Percentiles rank a stretch among this genome's conserved stretches.
Conservation (phyloP, 2,113 vertebrate genomes). For the Ovis canadensis region DNA sequence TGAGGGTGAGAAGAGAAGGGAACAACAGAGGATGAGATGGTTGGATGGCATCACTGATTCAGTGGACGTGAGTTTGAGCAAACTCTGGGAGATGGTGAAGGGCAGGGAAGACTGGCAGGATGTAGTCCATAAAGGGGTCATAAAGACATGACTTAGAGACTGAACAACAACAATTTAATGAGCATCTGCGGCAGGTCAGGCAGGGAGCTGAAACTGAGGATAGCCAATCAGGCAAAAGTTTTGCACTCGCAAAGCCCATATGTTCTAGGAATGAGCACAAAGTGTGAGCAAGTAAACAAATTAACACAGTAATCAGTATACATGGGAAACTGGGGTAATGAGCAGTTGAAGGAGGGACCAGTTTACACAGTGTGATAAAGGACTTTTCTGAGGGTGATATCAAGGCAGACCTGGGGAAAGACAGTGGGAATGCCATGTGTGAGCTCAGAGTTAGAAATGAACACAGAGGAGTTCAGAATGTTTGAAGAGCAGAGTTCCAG, state of each 20-base stretch:
- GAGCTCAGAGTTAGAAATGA: background rate
- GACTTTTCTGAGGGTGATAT: background rate
- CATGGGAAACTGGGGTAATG: background rate
- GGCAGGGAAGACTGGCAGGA: background rate
- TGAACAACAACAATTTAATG: background rate
- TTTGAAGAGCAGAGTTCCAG: background rate
- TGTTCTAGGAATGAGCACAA: background rate
- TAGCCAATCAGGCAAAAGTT: background rate
- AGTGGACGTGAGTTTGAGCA: background rate
- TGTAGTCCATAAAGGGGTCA: background rate
- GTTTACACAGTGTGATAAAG: background rate
- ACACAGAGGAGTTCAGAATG: background rate
- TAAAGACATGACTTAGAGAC: background rate
- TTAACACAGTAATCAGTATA: accelerated
- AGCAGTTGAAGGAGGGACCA: background rate
- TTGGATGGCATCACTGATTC: background rate
- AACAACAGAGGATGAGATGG: background rate
- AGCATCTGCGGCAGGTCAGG: background rate
- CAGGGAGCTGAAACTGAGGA: background rate
- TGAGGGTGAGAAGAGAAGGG: background rate
- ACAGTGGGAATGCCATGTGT: background rate
- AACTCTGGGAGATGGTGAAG: background rate
- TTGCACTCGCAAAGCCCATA: background rate
- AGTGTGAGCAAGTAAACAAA: background rate
- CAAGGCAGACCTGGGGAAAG: background rate